phyloP scores from a whole-genome alignment of 2,113 vertebrate species.

The Cisticola juncidis region DNA sequence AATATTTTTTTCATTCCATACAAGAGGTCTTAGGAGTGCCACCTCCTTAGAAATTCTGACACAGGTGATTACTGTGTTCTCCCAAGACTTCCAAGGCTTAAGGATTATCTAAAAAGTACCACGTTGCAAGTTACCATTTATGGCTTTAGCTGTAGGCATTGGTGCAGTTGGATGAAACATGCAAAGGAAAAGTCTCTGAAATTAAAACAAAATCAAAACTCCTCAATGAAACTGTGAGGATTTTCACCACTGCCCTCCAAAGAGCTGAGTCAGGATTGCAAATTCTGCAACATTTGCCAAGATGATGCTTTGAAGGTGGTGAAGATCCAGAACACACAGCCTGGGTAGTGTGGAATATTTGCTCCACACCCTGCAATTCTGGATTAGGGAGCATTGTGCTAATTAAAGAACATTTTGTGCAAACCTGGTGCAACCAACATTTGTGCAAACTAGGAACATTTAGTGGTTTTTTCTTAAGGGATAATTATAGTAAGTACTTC shows the following conservation, averaged over 20 bases:
- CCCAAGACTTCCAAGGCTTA: background rate
- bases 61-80: background rate
- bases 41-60: background rate
- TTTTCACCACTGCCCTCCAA: background rate
- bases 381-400: background rate
- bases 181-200: background rate
- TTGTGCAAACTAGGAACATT: background rate
- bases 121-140: background rate
- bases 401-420: background rate
- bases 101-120: background rate
- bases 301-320: background rate
- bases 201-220: background rate
- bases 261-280: background rate
- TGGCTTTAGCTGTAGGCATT: background rate
- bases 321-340: background rate
- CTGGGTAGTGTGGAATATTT: background rate
- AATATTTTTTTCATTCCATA: background rate
- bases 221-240: background rate
- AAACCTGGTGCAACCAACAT: background rate
- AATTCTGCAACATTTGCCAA: background rate
- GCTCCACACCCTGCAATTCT: background rate
- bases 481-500: background rate
- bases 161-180: background rate
- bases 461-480: background rate
- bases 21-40: background rate